phyloP scores from a whole-genome alignment of 2,797 vertebrate species.

The Eulemur mongoz region DNA sequence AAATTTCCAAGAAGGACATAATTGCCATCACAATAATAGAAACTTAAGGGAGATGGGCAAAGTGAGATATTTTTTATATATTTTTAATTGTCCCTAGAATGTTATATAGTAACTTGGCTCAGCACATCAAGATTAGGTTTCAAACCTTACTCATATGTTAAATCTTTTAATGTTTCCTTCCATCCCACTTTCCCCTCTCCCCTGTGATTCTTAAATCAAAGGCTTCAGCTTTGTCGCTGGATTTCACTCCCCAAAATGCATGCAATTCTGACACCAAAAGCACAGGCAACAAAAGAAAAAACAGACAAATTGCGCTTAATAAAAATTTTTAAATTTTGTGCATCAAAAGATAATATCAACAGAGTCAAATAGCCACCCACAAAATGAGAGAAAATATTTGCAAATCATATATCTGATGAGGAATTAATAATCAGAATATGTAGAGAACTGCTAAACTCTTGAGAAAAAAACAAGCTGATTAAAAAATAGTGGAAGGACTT shows the following conservation, averaged over 20 bases:
- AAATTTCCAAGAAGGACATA: not conserved
- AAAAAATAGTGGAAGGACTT: not conserved
- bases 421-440: not conserved
- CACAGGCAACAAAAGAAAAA: not conserved
- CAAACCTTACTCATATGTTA: not conserved
- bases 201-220: not conserved
- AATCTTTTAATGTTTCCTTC: not conserved
- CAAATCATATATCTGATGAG: not conserved
- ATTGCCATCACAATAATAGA: not conserved
- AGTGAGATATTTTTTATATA: not conserved
- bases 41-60: not conserved
- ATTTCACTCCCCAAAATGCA: not conserved
- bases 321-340: not conserved
- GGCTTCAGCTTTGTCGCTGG: not conserved
- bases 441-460: not conserved
- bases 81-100: not conserved
- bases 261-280: not conserved
- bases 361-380: not conserved
- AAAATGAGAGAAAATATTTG: not conserved
- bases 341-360: not conserved
- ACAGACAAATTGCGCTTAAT: not conserved
- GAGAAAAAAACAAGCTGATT: not conserved
- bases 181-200: not conserved
- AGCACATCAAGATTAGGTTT: not conserved
- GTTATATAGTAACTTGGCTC: not conserved